phyloP scores from a whole-genome alignment of 1,140 invertebrate genomes.

The Zaprionus ghesquierei region DNA sequence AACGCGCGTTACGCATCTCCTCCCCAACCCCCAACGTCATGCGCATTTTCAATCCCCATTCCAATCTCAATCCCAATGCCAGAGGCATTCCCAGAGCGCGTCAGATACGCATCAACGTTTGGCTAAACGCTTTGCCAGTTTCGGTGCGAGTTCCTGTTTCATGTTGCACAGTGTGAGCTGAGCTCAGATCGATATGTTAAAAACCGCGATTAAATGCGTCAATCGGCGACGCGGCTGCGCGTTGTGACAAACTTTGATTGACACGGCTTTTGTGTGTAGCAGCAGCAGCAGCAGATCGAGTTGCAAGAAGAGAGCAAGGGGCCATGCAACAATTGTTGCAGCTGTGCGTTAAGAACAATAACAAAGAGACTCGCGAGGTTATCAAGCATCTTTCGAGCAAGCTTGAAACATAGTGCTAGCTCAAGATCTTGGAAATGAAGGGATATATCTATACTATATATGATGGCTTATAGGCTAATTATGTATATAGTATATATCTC shows the following conservation, averaged over 20 bases:
- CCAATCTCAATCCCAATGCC: constrained; percentile 1
- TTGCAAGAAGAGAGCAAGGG: constrained; percentile 10
- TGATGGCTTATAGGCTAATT: too few relatives aligned
- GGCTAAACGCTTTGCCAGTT: constrained; percentile 72
- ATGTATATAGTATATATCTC: neutral
- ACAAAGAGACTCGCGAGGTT: constrained; percentile 12
- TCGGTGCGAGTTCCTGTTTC: constrained; percentile 32
- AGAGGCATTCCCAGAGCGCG: constrained; percentile 50
- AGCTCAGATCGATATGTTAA: constrained; percentile 70
- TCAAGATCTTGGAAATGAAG: neutral
- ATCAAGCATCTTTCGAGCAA: constrained; percentile 10
- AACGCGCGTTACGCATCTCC: neutral
- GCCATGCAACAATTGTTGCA: constrained; percentile 39
- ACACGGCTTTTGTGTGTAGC: constrained; percentile 64
- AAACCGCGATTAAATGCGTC: constrained; percentile 75
- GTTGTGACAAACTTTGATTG: constrained; percentile 75
- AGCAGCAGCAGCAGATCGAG: constrained; percentile 37
- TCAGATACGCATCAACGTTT: constrained; percentile 75
- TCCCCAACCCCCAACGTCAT: neutral
- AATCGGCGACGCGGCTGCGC: constrained; percentile 28
- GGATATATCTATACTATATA: too few relatives aligned
- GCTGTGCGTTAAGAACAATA: constrained; percentile 23
- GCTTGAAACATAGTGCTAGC: neutral
- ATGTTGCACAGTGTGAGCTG: constrained; percentile 7
- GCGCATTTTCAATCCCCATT: constrained; percentile 2